Conservation (phyloP, 2,113 vertebrate genomes). For the Misgurnus mizolepis region DNA sequence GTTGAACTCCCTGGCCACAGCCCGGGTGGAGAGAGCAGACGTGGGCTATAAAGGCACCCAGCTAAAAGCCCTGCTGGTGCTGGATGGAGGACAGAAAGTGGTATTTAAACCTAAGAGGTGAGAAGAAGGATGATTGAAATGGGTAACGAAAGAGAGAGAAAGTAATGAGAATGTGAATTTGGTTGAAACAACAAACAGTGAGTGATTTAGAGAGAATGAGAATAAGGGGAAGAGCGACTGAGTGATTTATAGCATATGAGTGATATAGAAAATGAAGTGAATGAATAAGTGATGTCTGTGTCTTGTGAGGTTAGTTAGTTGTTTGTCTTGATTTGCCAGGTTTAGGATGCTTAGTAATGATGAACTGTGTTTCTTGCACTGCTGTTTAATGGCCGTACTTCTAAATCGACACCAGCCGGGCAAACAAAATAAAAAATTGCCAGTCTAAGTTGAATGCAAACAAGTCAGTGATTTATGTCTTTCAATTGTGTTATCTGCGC, state of each 20-base stretch:
- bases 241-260: slow-evolving; percentile 5
- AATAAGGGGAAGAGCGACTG: slow-evolving; percentile 8
- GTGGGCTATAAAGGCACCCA: slow-evolving; percentile 98
- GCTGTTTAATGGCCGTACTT: no score
- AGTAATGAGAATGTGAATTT: slow-evolving; percentile 8
- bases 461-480: no score
- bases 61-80: slow-evolving; percentile 91
- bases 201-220: slow-evolving; percentile 4
- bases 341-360: no score
- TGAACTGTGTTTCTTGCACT: no score
- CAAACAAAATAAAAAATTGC: no score
- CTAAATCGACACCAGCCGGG: no score
- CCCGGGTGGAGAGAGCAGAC: slow-evolving; percentile 88
- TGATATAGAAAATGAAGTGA: slow-evolving; percentile 7
- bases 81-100: slow-evolving; percentile 97
- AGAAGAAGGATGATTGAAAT: slow-evolving; percentile 34
- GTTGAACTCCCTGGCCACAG: slow-evolving; percentile 85
- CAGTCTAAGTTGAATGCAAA: no score
- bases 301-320: no score
- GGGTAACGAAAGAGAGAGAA: background rate
- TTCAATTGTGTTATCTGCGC: no score
- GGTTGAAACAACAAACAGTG: background rate
- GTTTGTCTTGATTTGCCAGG: no score
- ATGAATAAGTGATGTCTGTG: background rate
- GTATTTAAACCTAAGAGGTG: slow-evolving; percentile 99